Percentiles rank a stretch among this genome's conserved stretches.
These are phyloP conservation scores for Archips xylosteana DNA, from an alignment of 2,888 invertebrate species.

Conservation along the genomic window DNA sequence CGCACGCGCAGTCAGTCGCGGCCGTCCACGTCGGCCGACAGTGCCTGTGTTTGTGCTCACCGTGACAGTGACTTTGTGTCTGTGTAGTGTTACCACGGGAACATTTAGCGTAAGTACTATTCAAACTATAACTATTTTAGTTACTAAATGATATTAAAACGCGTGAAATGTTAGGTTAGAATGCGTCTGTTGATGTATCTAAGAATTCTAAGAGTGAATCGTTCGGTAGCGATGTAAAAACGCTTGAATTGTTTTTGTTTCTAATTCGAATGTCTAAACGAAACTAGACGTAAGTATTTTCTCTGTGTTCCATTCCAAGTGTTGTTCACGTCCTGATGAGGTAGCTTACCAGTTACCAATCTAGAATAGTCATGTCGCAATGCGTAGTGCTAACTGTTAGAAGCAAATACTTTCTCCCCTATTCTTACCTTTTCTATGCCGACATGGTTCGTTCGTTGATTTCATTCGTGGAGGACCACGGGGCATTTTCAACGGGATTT, in stretches of 20 bases:
- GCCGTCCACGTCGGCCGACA: constrained; percentile 54
- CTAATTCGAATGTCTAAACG: not conserved
- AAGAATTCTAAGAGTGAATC: not conserved
- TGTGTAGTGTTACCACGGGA: constrained; percentile 35
- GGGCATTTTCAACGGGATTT: no score
- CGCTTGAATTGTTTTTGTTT: not conserved
- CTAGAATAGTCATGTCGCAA: not conserved
- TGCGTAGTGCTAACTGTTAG: not conserved
- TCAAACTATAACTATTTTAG: not conserved
- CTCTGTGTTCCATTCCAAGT: no score
- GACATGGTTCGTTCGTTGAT: constrained; percentile 9
- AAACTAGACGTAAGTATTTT: not conserved
- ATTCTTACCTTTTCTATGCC: not conserved
- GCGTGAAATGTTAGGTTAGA: not conserved
- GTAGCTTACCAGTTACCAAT: no score
- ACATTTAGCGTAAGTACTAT: constrained; percentile 35
- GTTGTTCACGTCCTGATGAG: no score
- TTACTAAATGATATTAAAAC: not conserved
- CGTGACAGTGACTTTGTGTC: constrained; percentile 26
- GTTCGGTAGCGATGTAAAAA: constrained; percentile 29
- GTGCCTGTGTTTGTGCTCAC: constrained; percentile 44
- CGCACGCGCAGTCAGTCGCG: constrained; percentile 67
- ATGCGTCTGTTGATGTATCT: not conserved
- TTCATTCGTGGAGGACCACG: no score
- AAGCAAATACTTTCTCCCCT: constrained; percentile 40